phyloP scores from a whole-genome alignment of 1,140 invertebrate species.

The Aplysia californica region DNA sequence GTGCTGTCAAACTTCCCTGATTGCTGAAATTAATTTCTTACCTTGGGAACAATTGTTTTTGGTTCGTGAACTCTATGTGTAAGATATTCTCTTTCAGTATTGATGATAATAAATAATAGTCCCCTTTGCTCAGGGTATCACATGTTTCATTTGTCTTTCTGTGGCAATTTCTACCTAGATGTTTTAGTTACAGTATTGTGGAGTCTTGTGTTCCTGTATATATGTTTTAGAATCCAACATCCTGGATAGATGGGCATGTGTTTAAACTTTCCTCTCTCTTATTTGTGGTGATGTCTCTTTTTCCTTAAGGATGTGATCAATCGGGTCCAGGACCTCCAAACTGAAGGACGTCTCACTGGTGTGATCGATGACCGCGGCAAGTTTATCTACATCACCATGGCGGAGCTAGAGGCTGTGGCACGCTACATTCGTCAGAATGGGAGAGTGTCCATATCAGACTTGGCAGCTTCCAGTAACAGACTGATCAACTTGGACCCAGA shows the following conservation, averaged over 20 bases:
- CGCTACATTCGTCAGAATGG: conserved; percentile 97
- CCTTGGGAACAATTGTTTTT: too few relatives aligned
- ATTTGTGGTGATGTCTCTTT: too few relatives aligned
- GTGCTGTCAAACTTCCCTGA: too few relatives aligned
- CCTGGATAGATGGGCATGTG: too few relatives aligned
- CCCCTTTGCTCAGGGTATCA: not conserved
- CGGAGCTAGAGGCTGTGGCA: conserved; percentile 91
- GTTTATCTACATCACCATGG: conserved; percentile 96
- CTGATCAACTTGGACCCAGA: conserved; percentile 83
- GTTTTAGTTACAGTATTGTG: not conserved
- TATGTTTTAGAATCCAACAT: too few relatives aligned
- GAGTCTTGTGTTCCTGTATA: too few relatives aligned
- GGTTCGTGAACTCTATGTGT: too few relatives aligned
- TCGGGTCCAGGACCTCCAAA: conserved; percentile 86
- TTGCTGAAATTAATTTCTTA: too few relatives aligned
- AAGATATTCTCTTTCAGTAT: too few relatives aligned
- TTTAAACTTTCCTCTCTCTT: too few relatives aligned
- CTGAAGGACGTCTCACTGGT: conserved; percentile 79
- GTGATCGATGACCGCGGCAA: conserved; percentile 99
- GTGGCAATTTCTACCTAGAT: not conserved
- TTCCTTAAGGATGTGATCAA: conserved; percentile 71
- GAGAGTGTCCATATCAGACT: conserved; percentile 90
- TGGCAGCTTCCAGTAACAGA: conserved; percentile 94
- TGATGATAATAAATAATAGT: too few relatives aligned
- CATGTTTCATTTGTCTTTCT: not conserved